Evolutionary conservation across 2,797 vertebrate species (phyloP), one percentile per base, ranked within the genome.

Genomic region (Peromyscus attwateri): DNA sequence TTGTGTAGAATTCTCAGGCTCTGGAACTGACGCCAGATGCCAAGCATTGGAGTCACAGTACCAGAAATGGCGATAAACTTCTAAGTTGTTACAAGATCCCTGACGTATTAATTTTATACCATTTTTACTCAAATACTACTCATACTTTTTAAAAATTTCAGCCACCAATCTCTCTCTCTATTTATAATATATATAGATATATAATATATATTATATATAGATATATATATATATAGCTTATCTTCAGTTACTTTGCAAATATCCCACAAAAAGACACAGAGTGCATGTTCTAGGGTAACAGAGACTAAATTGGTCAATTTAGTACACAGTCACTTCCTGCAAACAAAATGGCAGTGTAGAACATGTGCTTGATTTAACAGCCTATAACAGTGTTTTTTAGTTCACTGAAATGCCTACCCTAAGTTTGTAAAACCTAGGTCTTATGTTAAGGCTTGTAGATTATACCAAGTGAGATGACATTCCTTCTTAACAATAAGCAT

Each of bases 331-430:
- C 89, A 98, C 96, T 98, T 98, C 97, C 95, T 97, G 96, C 96
- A 98, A 96, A 95, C 96, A 97, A 98, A 98, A 98, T 97, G 97
- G 98, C 98, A 97, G 40, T 96, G 97, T 83, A 97, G 97, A 98
- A 97, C 95, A 97, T 96, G 96, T 97, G 96, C 97, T 98, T 98
- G 98, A 97, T 95, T 98, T 98, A 98, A 98, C 96, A 98, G 98
- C 95, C 97, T 96, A 80, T 98, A 98, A 97, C 97, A 89, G 92
- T 98, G 97, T 46, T 96, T 98, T 98, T 98, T 97, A 66, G 87
- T 98, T 97, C 92, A 97, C 55, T 97, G 96, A 97, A 98, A 97
- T 97, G 98, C 94, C 97, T 97, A 96, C 93, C 91, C 95, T 62
- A 94, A 98, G 94, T 97, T 98, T 92, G 85, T 97, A 97, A 98